A percentile compares a stretch with the other conserved stretches of the same genome.
Conservation (phyloP, 1,140 invertebrate genomes). For the Dryas iulia region DNA sequence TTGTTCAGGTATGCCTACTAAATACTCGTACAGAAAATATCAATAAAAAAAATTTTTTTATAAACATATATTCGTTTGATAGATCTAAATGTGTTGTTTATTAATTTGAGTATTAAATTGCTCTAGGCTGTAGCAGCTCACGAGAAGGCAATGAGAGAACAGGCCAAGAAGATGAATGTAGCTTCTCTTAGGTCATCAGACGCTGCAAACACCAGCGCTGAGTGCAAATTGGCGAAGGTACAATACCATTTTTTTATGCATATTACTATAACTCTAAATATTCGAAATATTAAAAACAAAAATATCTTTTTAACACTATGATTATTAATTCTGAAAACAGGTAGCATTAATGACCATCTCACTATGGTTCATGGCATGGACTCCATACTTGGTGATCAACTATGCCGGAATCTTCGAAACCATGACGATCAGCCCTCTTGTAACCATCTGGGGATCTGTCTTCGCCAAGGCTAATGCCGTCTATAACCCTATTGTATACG, state of each 20-base stretch:
- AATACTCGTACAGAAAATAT: background rate
- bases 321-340: slow-evolving; percentile 49
- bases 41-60: background rate
- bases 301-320: background rate
- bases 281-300: no score
- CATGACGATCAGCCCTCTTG: slow-evolving; percentile 83
- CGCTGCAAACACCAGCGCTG: slow-evolving; percentile 82
- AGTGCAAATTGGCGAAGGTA: slow-evolving; percentile 84
- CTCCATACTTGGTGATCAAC: slow-evolving; percentile 87
- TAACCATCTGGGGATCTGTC: slow-evolving; percentile 85
- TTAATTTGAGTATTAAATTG: no score
- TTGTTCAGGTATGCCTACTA: slow-evolving; percentile 81
- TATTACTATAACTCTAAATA: no score
- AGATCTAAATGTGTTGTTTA: background rate
- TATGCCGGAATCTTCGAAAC: slow-evolving; percentile 85
- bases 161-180: slow-evolving; percentile 88
- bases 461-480: slow-evolving; percentile 85
- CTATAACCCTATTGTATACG: slow-evolving; percentile 86
- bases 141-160: slow-evolving; percentile 86
- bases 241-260: no score
- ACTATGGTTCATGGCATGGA: slow-evolving; percentile 89
- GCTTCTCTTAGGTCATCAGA: slow-evolving; percentile 83
- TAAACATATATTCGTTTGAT: background rate
- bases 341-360: slow-evolving; percentile 88
- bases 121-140: slow-evolving; percentile 84